Base-by-base conservation (phyloP, 2,113 vertebrate genomes). In the Edolisoma coerulescens region DNA sequence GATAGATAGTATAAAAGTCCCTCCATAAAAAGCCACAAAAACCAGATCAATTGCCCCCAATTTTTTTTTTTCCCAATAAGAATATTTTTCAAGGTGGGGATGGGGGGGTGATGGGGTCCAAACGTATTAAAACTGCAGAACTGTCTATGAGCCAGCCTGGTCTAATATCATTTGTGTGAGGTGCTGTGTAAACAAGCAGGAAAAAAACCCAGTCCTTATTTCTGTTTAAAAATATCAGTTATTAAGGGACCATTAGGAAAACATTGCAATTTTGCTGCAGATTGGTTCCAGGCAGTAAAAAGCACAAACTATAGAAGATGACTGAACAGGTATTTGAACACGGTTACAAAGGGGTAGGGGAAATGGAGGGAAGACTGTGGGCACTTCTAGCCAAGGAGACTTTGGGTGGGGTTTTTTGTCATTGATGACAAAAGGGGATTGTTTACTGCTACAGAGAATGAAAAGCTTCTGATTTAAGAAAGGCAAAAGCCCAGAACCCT, bases 151-250 rank as follows among this genome's bases (percentile, higher is more conserved):
- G n/a, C 13, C 69, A 92, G 7, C 7, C n/a, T 53, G 32, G 16
- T 70, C 10, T 42, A 42, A 7, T 6, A 42, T 10, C 1, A 37
- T 41, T 56, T 67, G 20, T 60, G n/a, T 52, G 33, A 89, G 8
- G 16, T 4, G 3, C 16, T 33, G 9, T 16, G 37, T 49, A 64
- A 91, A 79, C 42, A 85, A 41, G 44, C 18, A 74, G 28, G 12
- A 22, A 22, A 74, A 67, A 9, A 32, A 28, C 0, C 0, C 39
- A 39, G 57, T 42, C n/a, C 9, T 6, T 37, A 50, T 54, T 82
- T 88, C 47, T 74, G 20, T 30, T 86, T 57, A 11, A 57, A 60
- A 89, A 27, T 30, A 28, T 13, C 13, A 10, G 6, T 57, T 82
- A 69, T 28, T 32, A 77, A 78, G 22, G 30, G 30, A 28, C 15